A percentile compares a stretch with the other conserved stretches of the same genome.
Evolutionary conservation across 1,140 invertebrate species (phyloP).

Genomic region (Hyphantria cunea): DNA sequence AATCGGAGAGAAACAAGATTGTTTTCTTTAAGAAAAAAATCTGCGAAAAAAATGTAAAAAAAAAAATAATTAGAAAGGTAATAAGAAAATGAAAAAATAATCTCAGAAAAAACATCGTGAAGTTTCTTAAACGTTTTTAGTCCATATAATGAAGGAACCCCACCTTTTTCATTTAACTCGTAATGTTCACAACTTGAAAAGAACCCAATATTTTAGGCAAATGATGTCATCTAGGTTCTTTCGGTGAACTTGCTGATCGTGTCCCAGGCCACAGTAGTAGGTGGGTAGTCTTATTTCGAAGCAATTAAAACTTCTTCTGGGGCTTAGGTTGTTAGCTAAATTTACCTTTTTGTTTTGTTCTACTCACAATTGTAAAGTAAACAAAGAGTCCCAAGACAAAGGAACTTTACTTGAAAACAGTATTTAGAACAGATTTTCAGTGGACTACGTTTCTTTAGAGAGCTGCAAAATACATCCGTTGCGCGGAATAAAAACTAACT

Average conservation of each 20-base stretch:
- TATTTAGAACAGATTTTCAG: slow-evolving; percentile 60
- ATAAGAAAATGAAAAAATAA: too few species aligned
- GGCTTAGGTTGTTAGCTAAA: slow-evolving; percentile 66
- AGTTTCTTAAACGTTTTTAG: too few species aligned
- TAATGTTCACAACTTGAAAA: slow-evolving; percentile 1
- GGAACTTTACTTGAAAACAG: slow-evolving; percentile 60
- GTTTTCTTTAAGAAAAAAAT: too few species aligned
- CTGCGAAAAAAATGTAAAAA: too few species aligned
- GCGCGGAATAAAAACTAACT: slow-evolving; percentile 50
- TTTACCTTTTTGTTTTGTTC: slow-evolving; percentile 72
- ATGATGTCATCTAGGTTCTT: slow-evolving; percentile 37
- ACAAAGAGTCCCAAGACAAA: slow-evolving; percentile 66
- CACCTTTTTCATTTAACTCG: background rate
- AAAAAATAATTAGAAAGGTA: too few species aligned
- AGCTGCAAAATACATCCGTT: slow-evolving; percentile 46
- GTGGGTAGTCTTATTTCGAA: slow-evolving; percentile 64
- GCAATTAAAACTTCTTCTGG: slow-evolving; percentile 72
- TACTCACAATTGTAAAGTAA: slow-evolving; percentile 62
- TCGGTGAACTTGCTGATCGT: slow-evolving; percentile 33
- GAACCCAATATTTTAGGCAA: slow-evolving; percentile 43
- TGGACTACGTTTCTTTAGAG: slow-evolving; percentile 42
- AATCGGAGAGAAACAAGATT: too few species aligned
- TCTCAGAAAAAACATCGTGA: too few species aligned
- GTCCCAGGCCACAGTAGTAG: slow-evolving; percentile 38
- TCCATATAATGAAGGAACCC: too few species aligned